Percentiles rank a stretch among this genome's conserved stretches.
phyloP scores from a whole-genome alignment of 2,113 vertebrate genomes.

The Regulus satrapa region DNA sequence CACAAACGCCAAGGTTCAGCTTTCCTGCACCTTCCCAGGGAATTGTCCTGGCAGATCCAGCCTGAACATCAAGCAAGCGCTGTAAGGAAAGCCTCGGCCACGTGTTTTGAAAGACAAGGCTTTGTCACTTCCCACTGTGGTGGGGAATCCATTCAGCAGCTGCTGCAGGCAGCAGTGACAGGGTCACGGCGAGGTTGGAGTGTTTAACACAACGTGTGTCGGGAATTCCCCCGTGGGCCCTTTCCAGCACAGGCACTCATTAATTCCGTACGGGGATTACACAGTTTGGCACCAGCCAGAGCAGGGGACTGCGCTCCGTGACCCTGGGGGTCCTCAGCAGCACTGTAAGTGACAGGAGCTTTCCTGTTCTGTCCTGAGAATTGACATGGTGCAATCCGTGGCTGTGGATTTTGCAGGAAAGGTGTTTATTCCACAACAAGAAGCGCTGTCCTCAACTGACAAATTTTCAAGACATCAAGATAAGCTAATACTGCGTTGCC shows the following conservation, averaged over 20 bases:
- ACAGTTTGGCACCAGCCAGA: neutral
- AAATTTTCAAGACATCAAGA: neutral
- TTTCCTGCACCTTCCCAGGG: neutral
- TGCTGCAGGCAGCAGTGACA: neutral
- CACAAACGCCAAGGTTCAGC: accelerated
- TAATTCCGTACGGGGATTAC: neutral
- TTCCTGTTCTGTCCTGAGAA: neutral
- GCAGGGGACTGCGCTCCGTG: neutral
- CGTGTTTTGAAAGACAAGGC: neutral
- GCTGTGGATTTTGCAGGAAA: neutral
- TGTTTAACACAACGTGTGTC: conserved; percentile 8
- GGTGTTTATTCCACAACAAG: neutral
- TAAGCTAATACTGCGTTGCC: neutral
- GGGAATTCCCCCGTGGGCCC: neutral
- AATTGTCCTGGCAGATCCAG: neutral
- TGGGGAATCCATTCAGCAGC: conserved; percentile 9
- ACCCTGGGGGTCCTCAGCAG: neutral
- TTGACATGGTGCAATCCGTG: neutral
- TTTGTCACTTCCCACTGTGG: neutral
- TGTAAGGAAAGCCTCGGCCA: neutral
- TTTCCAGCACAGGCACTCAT: neutral
- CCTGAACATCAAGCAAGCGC: neutral
- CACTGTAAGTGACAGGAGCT: neutral
- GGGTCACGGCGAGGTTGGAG: conserved; percentile 1
- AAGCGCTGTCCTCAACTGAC: neutral